Conservation (phyloP, 2,888 invertebrate genomes). For the Phyto melanocephala region DNA sequence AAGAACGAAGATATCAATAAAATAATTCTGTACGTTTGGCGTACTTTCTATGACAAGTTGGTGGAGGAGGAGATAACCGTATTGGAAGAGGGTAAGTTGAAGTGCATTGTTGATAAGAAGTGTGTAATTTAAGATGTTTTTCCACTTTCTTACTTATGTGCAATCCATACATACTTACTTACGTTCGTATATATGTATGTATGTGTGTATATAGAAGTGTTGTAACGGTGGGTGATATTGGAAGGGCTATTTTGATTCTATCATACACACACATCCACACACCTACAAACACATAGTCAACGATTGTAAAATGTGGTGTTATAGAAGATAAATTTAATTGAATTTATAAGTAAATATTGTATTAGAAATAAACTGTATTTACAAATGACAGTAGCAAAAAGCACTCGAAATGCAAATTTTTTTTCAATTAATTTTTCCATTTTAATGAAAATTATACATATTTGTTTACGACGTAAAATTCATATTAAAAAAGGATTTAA, state of each 20-base stretch:
- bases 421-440: too few relatives aligned
- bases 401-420: constrained; percentile 48
- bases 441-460: too few relatives aligned
- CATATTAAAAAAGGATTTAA: too few relatives aligned
- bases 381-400: constrained; percentile 25
- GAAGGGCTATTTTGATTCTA: not conserved
- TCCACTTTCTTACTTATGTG: constrained; percentile 29
- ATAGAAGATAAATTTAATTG: constrained; percentile 49
- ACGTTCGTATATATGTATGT: too few relatives aligned
- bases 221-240: not conserved
- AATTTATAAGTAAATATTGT: constrained; percentile 64
- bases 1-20: constrained; percentile 80
- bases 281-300: not conserved
- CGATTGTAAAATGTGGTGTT: not conserved
- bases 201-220: not conserved
- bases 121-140: constrained; percentile 52
- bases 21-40: constrained; percentile 84
- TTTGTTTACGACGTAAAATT: too few relatives aligned
- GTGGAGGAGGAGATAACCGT: constrained; percentile 87
- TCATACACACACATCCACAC: not conserved
- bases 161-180: too few relatives aligned
- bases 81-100: constrained; percentile 85
- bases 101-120: constrained; percentile 29
- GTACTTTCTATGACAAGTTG: constrained; percentile 85
- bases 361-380: constrained; percentile 42